Conservation (phyloP, 2,113 vertebrate genomes). For the Fulica atra region DNA sequence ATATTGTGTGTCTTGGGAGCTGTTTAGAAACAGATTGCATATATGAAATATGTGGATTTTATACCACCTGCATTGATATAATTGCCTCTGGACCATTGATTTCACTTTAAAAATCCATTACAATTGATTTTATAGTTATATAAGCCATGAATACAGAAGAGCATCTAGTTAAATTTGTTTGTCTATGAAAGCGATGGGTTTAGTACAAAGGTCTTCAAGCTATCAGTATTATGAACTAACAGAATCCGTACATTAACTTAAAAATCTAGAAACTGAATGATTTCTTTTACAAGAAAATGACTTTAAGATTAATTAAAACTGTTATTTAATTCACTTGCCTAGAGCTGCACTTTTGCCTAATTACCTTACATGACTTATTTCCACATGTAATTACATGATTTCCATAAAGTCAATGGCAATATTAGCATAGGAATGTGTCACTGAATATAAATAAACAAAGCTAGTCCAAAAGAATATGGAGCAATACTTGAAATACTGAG, state of each 20-base stretch:
- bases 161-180: neutral
- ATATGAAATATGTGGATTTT: conserved; percentile 19
- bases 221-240: neutral
- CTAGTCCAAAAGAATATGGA: neutral
- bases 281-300: neutral
- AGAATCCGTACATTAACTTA: neutral
- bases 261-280: neutral
- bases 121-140: conserved; percentile 16
- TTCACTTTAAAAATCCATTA: conserved; percentile 23
- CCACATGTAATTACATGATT: neutral
- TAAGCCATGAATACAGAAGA: neutral
- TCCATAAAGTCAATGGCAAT: neutral
- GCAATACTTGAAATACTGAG: neutral
- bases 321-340: neutral
- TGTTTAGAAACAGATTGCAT: conserved; percentile 39
- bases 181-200: neutral
- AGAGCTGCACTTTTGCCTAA: neutral
- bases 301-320: neutral
- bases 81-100: conserved; percentile 24
- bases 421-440: neutral
- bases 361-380: neutral
- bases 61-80: conserved; percentile 8
- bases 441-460: neutral
- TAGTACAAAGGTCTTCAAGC: neutral
- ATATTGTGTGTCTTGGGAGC: neutral